These are phyloP conservation scores for Cacoxenus indagator DNA, from an alignment of 2,888 invertebrate species.

Conservation along the genomic window DNA sequence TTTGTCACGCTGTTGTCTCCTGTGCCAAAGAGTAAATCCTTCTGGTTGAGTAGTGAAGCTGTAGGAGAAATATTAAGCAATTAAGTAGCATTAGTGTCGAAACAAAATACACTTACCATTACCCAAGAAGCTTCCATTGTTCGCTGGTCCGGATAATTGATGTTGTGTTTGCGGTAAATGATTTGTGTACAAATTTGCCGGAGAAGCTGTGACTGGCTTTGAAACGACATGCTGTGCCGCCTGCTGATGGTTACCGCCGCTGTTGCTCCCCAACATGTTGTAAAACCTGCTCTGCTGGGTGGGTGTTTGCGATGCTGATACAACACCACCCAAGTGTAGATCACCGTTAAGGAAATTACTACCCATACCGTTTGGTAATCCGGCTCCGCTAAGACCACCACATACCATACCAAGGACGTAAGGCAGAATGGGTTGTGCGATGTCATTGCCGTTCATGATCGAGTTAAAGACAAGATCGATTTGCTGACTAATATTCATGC, in stretches of 20 bases:
- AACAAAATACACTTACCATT: conserved; percentile 53
- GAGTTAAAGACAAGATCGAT: conserved; percentile 70
- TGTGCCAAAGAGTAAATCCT: conserved; percentile 45
- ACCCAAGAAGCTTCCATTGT: conserved; percentile 46
- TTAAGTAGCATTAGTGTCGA: neutral
- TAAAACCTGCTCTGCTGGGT: conserved; percentile 43
- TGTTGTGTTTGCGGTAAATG: conserved; percentile 44
- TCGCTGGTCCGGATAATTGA: conserved; percentile 40
- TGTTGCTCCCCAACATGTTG: conserved; percentile 32
- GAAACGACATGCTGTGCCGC: conserved; percentile 16
- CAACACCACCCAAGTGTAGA: conserved; percentile 13
- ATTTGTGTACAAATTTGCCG: conserved; percentile 26
- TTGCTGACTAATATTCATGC: conserved; percentile 69
- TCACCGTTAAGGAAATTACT: conserved; percentile 39
- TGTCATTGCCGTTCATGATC: conserved; percentile 69
- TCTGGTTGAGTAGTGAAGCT: conserved; percentile 47
- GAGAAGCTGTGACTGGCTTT: neutral
- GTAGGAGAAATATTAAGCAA: neutral
- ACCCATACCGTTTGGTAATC: conserved; percentile 47
- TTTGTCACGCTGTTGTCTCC: conserved; percentile 22
- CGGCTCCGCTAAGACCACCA: conserved; percentile 29
- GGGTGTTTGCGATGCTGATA: neutral
- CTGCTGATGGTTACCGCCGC: conserved; percentile 26
- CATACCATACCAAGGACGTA: conserved; percentile 67
- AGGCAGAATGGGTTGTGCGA: conserved; percentile 68